Evolutionary conservation across 2,797 vertebrate species (phyloP).

Genomic region (Lateolabrax maculatus): DNA sequence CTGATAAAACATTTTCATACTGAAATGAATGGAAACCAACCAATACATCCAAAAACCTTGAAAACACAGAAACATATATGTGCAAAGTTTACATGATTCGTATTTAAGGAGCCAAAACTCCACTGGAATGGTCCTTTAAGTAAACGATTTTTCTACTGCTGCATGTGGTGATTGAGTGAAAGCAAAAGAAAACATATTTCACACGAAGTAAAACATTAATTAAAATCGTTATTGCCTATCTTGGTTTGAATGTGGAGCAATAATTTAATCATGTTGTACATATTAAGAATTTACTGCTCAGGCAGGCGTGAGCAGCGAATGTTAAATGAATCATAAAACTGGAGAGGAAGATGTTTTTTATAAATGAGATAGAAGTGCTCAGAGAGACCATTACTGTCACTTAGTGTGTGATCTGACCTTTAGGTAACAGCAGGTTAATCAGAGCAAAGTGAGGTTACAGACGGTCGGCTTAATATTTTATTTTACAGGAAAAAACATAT

Average conservation of each 20-base stretch:
- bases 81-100: too few species aligned
- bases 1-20: too few species aligned
- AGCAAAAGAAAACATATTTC: conserved; percentile 18
- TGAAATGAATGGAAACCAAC: too few species aligned
- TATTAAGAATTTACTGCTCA: conserved; percentile 46
- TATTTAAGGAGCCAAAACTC: not conserved
- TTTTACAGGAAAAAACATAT: too few species aligned
- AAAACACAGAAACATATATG: too few species aligned
- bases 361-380: conserved; percentile 23
- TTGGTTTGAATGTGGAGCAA: conserved; percentile 24
- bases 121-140: not conserved
- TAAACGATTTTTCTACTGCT: fast-evolving
- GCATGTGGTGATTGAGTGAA: not conserved
- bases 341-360: conserved; percentile 24
- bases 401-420: not conserved
- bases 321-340: conserved; percentile 47
- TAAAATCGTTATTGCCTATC: conserved; percentile 10
- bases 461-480: not conserved
- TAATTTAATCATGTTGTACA: conserved; percentile 52
- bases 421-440: not conserved
- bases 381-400: conserved; percentile 25
- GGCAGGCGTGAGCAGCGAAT: conserved; percentile 16
- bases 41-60: too few species aligned
- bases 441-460: not conserved
- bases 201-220: conserved; percentile 25